phyloP scores from a whole-genome alignment of 2,113 vertebrate genomes.

The Gambusia affinis region DNA sequence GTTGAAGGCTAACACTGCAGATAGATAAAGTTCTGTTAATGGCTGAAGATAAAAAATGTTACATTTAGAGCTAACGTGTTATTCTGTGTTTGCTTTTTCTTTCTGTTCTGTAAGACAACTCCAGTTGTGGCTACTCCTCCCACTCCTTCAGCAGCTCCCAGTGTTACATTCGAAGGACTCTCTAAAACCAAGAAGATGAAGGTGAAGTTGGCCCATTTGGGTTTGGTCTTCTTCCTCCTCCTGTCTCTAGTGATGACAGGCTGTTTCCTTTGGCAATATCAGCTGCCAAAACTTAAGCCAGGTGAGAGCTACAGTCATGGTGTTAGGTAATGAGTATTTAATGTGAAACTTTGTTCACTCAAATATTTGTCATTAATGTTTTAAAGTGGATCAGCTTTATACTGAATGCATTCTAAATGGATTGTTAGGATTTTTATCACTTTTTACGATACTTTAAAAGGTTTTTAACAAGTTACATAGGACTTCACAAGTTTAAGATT shows the following conservation, averaged over 20 bases:
- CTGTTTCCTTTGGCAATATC: constrained; percentile 86
- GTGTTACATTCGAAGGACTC: constrained; percentile 59
- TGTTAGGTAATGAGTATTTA: background rate
- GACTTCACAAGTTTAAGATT: background rate
- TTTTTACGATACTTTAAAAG: background rate
- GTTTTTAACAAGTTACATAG: background rate
- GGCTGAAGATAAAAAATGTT: background rate
- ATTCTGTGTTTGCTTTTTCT: constrained; percentile 2
- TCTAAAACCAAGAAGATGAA: constrained; percentile 71
- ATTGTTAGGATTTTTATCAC: background rate
- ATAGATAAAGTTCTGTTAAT: background rate
- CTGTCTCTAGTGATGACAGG: constrained; percentile 86
- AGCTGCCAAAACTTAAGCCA: constrained; percentile 71
- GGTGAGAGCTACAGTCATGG: constrained; percentile 48
- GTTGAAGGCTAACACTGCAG: background rate
- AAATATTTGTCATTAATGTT: background rate
- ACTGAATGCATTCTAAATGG: background rate
- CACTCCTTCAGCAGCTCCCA: constrained; percentile 33
- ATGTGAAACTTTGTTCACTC: too few relatives aligned
- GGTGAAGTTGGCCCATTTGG: constrained; percentile 81
- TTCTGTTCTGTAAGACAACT: constrained; percentile 46
- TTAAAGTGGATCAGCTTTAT: background rate
- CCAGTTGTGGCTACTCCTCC: constrained; percentile 45
- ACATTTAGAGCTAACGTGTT: constrained; percentile 9
- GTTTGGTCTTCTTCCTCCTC: constrained; percentile 83